A percentile compares a stretch with the other conserved stretches of the same genome.
phyloP scores from a whole-genome alignment of 2,888 invertebrate species.

The Andrena minutula region DNA sequence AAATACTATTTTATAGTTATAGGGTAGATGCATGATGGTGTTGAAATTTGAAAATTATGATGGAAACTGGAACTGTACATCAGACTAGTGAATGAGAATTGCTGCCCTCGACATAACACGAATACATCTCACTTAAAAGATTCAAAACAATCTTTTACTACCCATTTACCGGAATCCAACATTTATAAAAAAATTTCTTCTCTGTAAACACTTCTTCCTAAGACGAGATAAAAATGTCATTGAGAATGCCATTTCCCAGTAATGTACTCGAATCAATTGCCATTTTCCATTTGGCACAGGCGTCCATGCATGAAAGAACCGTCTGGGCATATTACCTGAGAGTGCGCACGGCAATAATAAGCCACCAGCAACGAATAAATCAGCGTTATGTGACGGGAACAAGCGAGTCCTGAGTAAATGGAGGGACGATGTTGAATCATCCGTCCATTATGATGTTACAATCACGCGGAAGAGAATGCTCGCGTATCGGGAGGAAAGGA shows the following conservation, averaged over 20 bases:
- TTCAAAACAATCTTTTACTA: too few species aligned
- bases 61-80: too few species aligned
- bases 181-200: not conserved
- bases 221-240: not conserved
- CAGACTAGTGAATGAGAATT: too few species aligned
- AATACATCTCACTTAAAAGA: too few species aligned
- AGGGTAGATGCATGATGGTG: too few species aligned
- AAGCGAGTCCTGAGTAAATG: conserved; percentile 29
- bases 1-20: not conserved
- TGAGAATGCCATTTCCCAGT: not conserved
- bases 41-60: too few species aligned
- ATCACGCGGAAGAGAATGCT: conserved; percentile 73
- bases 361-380: conserved; percentile 48
- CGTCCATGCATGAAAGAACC: not conserved
- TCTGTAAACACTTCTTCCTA: not conserved
- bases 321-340: conserved; percentile 1
- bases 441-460: conserved; percentile 60
- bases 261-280: not conserved
- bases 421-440: conserved; percentile 22
- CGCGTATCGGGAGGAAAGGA: conserved; percentile 53
- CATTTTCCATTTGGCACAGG: not conserved
- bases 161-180: too few species aligned
- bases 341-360: conserved; percentile 16
- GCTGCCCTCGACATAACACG: too few species aligned
- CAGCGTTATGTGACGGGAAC: conserved; percentile 48